Conservation (phyloP, 1,140 invertebrate species). For the Sitodiplosis mosellana region DNA sequence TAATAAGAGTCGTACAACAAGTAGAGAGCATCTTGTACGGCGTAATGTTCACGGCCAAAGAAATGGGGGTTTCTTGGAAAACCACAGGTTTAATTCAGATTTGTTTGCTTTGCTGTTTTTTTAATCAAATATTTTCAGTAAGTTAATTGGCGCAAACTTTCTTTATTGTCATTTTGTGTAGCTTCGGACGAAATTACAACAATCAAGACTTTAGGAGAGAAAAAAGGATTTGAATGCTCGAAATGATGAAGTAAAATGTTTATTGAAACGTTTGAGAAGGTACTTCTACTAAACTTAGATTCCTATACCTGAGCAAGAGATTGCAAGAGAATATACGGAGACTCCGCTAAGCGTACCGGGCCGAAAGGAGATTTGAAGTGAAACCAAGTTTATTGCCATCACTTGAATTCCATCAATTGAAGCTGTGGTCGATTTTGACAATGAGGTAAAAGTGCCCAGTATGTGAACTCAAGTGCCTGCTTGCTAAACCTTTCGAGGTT, state of each 20-base stretch:
- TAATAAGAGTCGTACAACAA: slow-evolving; percentile 53
- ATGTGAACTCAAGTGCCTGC: too few species aligned
- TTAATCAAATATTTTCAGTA: slow-evolving; percentile 4
- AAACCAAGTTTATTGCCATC: too few species aligned
- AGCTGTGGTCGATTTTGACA: too few species aligned
- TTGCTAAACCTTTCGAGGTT: too few species aligned
- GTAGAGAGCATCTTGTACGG: slow-evolving; percentile 40
- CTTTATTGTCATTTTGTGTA: slow-evolving; percentile 43
- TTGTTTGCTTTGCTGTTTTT: neutral
- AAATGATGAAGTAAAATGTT: slow-evolving; percentile 36
- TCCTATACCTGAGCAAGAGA: too few species aligned
- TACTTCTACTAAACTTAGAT: slow-evolving; percentile 31
- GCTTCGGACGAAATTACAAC: slow-evolving; percentile 52
- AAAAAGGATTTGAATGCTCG: slow-evolving; percentile 27
- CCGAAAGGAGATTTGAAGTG: too few species aligned
- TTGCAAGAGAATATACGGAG: too few species aligned
- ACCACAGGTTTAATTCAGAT: slow-evolving; percentile 26
- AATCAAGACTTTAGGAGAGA: slow-evolving; percentile 30
- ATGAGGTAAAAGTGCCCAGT: too few species aligned
- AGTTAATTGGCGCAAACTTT: neutral
- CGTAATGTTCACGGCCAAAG: slow-evolving; percentile 43
- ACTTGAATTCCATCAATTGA: too few species aligned
- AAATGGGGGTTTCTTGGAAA: slow-evolving; percentile 40
- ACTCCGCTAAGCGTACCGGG: too few species aligned
- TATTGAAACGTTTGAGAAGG: slow-evolving; percentile 45